These are phyloP conservation scores for Rhinichthys osculus DNA, from an alignment of 2,797 vertebrate species.

Conservation along the genomic window DNA sequence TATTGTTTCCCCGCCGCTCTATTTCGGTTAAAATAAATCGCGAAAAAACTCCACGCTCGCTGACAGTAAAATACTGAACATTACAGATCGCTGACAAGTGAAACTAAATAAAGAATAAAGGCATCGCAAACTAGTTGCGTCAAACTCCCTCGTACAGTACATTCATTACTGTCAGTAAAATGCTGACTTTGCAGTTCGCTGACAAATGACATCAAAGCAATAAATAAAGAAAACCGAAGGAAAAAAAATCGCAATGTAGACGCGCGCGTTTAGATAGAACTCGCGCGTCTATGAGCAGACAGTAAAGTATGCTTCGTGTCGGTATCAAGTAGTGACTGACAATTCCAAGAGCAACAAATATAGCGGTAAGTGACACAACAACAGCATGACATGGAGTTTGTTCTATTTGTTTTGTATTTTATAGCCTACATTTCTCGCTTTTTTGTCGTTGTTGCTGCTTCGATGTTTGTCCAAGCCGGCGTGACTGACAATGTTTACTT, in stretches of 20 bases:
- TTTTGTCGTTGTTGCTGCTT: not conserved
- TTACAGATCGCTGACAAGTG: not conserved
- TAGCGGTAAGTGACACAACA: not conserved
- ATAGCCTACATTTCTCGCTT: not conserved
- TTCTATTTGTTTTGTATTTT: not conserved
- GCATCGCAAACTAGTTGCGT: not conserved
- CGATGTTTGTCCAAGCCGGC: not conserved
- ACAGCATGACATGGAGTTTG: not conserved
- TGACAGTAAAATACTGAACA: not conserved
- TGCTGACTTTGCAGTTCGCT: not conserved
- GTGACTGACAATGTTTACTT: not conserved
- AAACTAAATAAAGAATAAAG: not conserved
- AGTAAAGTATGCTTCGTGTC: no score
- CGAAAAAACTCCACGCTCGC: not conserved
- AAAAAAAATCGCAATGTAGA: not conserved
- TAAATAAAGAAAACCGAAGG: not conserved
- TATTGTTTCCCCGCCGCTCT: constrained; percentile 47
- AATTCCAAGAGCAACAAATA: not conserved
- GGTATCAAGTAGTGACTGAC: no score
- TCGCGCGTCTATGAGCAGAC: not conserved
- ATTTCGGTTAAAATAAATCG: constrained; percentile 31
- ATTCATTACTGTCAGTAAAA: not conserved
- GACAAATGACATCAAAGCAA: not conserved
- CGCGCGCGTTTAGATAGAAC: not conserved
- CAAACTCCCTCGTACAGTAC: not conserved